These are phyloP conservation scores for Himalopsyche japonica DNA, from an alignment of 2,888 invertebrate genomes.

Conservation along the genomic window DNA sequence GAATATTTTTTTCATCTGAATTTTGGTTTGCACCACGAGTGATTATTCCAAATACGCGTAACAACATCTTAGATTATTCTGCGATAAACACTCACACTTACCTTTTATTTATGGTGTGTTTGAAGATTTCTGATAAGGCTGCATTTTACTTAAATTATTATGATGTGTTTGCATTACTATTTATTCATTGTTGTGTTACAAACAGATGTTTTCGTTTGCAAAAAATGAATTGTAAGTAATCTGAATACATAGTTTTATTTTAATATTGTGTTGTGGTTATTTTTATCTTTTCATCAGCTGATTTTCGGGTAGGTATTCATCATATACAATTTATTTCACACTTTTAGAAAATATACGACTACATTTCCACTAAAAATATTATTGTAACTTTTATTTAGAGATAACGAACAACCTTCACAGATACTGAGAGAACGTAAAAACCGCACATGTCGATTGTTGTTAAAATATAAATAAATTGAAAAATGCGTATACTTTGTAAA, in stretches of 20 bases:
- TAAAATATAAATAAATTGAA: no score
- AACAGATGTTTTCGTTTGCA: slow-evolving; percentile 16
- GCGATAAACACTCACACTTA: not conserved
- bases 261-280: not conserved
- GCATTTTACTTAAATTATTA: not conserved
- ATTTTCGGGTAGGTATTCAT: not conserved
- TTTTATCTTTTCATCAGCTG: not conserved
- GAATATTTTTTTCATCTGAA: not conserved
- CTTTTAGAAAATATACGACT: no score
- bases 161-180: slow-evolving; percentile 13
- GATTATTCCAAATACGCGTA: not conserved
- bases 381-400: no score
- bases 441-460: no score
- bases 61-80: not conserved
- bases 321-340: not conserved
- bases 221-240: not conserved
- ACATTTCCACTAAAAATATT: no score
- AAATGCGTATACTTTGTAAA: no score
- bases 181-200: slow-evolving; percentile 3
- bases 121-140: slow-evolving; percentile 27
- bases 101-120: slow-evolving; percentile 10
- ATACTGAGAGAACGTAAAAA: no score
- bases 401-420: no score
- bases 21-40: not conserved
- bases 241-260: not conserved